Evolutionary conservation across 1,140 invertebrate genomes (phyloP).

Genomic region (Neodiprion virginianus): DNA sequence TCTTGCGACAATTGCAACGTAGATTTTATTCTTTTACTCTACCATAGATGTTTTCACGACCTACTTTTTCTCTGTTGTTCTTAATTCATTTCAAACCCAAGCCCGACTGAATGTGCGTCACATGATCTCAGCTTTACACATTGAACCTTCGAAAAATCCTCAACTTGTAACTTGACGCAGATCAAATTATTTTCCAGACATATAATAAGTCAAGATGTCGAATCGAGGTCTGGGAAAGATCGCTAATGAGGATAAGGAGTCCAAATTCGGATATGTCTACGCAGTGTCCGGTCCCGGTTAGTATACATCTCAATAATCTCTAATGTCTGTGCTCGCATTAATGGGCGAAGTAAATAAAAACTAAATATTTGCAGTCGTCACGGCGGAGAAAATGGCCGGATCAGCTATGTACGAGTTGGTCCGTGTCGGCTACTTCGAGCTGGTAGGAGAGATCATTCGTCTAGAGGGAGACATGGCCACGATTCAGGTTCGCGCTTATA

Average conservation of each 20-base stretch:
- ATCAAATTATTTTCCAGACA: background rate
- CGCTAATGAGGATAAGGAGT: constrained; percentile 85
- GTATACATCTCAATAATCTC: constrained; percentile 41
- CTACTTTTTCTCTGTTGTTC: too few relatives aligned
- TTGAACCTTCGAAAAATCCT: background rate
- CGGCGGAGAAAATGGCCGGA: constrained; percentile 98
- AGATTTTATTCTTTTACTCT: too few relatives aligned
- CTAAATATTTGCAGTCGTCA: constrained; percentile 81
- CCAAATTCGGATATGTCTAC: constrained; percentile 92
- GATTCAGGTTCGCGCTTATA: constrained; percentile 78
- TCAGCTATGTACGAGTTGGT: constrained; percentile 99
- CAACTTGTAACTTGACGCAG: too few relatives aligned
- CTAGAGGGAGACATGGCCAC: constrained; percentile 99
- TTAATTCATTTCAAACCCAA: background rate
- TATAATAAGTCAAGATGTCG: constrained; percentile 47
- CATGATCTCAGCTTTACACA: background rate
- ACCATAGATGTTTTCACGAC: too few relatives aligned
- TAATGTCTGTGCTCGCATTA: constrained; percentile 2
- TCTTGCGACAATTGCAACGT: too few relatives aligned
- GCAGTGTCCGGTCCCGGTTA: constrained; percentile 97
- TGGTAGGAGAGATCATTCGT: constrained; percentile 99
- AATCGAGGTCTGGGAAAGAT: constrained; percentile 72
- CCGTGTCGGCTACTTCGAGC: constrained; percentile 95
- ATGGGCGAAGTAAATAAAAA: background rate
- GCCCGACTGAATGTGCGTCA: background rate